Base-by-base conservation (phyloP, 1,140 invertebrate genomes). In the Drosophila kepulauana region DNA sequence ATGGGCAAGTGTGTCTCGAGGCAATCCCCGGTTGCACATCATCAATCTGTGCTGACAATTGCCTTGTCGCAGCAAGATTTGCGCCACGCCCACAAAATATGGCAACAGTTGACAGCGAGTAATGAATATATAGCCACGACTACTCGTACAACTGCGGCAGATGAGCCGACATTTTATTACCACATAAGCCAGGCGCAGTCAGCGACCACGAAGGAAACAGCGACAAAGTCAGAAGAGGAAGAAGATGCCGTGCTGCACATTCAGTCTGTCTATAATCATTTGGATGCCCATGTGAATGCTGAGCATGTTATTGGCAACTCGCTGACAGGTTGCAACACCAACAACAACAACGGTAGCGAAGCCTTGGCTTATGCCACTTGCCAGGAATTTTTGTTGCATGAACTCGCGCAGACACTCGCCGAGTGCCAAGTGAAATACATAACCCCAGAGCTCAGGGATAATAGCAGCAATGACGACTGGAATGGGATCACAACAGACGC, bases 1-100 rank as follows among this genome's bases (percentile, higher is more conserved):
- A 92, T 92, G 91, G 91, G 91, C 81, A 92, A 92, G 91, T 92
- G 91, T 79, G 81, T 92, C 49, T 92, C 91, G 25, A 78, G 84
- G 49, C 84, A 87, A 74, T 64, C 69, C 41, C 48, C 45, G 35
- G 74, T 33, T 35, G 74, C 81, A 79, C 84, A 92, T 80, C 91
- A 92, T 88, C 87, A 92, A 69, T 91, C 91, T 76, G 81, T 81
- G 75, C 78, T 92, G 77, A 92, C 85, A 79, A 82, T 92, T 49
- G 79, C 91, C 68, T 51, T 91, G 68, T 92, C 86, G 61, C 78
- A 82, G 51, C 82, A 82, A 75, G 91, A 92, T 78, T 82, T 92
- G 81, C 91, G 75, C 73, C 77, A 88, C 75, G 82, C 91, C 15
- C 91, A 84, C 79, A 84, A 89, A 86, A 84, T 92, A 76, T 92